These are phyloP conservation scores for Cenopis cana DNA, from an alignment of 2,888 invertebrate species.

Conservation along the genomic window DNA sequence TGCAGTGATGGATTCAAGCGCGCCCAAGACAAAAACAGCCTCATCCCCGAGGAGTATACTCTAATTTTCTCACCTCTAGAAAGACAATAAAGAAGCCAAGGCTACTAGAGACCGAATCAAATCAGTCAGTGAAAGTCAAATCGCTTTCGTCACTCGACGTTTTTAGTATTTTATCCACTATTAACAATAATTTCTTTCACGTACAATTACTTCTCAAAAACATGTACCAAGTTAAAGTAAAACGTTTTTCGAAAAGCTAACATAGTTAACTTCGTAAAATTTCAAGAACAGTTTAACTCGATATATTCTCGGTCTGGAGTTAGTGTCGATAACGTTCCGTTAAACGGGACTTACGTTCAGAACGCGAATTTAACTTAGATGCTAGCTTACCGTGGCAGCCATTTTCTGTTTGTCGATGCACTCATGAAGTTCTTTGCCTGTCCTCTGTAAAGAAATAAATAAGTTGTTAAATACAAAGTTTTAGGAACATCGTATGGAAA, in stretches of 20 bases:
- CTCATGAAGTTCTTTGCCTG: conserved; percentile 31
- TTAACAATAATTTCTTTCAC: not conserved
- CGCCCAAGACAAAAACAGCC: too few relatives aligned
- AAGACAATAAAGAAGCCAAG: too few relatives aligned
- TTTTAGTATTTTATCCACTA: too few relatives aligned
- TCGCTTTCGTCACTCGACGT: too few relatives aligned
- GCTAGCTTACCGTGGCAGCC: conserved; percentile 36
- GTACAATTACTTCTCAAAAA: not conserved
- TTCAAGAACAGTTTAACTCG: conserved; percentile 5
- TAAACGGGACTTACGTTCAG: conserved; percentile 20
- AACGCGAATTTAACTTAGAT: conserved; percentile 11
- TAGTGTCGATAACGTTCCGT: conserved; percentile 26
- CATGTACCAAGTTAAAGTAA: conserved; percentile 1
- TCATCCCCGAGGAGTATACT: too few relatives aligned
- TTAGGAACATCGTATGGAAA: too few relatives aligned
- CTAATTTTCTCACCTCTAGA: too few relatives aligned
- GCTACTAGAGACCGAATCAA: too few relatives aligned
- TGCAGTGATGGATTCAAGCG: too few relatives aligned
- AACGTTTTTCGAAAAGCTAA: not conserved
- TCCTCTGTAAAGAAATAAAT: conserved; percentile 33
- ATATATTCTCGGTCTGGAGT: conserved; percentile 15
- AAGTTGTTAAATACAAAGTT: conserved; percentile 7
- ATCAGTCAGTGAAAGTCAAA: too few relatives aligned
- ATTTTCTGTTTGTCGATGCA: conserved; percentile 32
- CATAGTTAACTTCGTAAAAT: conserved; percentile 1